Conservation (phyloP, 2,888 invertebrate genomes). For the Alloscopus bannaensis region DNA sequence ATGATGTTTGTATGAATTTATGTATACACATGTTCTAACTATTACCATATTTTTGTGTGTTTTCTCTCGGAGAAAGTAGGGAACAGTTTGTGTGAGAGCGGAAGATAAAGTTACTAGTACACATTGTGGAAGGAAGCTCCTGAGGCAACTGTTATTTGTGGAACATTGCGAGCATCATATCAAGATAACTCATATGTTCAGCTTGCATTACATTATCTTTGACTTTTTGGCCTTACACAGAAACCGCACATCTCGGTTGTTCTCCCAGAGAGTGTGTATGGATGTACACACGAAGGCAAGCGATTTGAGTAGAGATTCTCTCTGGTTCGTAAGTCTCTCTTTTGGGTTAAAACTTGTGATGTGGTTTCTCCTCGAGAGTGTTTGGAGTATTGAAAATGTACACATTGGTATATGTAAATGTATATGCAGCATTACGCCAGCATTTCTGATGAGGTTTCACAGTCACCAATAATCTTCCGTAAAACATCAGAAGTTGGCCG, state of each 20-base stretch:
- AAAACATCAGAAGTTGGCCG: constrained; percentile 68
- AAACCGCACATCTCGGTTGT: constrained; percentile 10
- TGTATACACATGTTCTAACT: not conserved
- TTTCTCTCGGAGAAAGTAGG: not conserved
- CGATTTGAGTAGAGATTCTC: no score
- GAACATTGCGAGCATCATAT: no score
- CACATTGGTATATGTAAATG: no score
- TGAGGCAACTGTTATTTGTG: constrained; percentile 32
- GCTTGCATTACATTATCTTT: constrained; percentile 21
- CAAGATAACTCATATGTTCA: constrained; percentile 21
- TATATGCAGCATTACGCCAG: no score
- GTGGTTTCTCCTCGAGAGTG: not conserved
- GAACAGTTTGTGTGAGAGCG: no score
- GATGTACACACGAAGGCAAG: no score
- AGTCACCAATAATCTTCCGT: constrained; percentile 31
- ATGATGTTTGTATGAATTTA: not conserved
- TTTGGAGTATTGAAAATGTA: no score
- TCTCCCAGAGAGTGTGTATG: not conserved
- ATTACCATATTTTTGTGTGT: not conserved
- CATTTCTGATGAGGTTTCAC: not conserved
- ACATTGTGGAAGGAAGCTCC: no score
- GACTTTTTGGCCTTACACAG: constrained; percentile 21
- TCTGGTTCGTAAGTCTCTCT: not conserved
- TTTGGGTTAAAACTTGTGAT: not conserved
- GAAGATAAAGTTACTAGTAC: no score